Conservation (phyloP, 2,797 vertebrate genomes). For the Anguilla pacifica region DNA sequence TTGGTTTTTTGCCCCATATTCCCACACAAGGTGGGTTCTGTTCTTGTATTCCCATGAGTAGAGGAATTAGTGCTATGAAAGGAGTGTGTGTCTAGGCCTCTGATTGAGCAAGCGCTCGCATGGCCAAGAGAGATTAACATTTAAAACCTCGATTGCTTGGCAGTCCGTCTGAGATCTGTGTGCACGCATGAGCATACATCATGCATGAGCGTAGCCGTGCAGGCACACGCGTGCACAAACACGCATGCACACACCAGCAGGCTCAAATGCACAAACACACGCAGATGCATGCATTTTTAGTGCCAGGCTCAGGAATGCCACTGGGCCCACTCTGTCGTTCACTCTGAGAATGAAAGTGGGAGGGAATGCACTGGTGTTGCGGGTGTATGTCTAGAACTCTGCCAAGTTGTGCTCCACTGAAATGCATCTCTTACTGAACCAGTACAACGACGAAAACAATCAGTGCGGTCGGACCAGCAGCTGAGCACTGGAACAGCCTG, state of each 20-base stretch:
- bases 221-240: not conserved
- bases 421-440: not conserved
- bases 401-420: not conserved
- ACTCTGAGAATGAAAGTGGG: constrained; percentile 5
- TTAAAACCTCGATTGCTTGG: constrained; percentile 21
- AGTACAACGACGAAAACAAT: not conserved
- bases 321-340: not conserved
- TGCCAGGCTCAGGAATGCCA: not conserved
- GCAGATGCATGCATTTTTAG: not conserved
- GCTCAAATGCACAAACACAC: not conserved
- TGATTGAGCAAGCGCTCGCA: constrained; percentile 12
- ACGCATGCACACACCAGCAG: not conserved
- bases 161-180: not conserved
- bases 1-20: not conserved
- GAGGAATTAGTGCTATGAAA: not conserved
- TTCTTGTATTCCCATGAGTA: not conserved
- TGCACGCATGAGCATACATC: not conserved
- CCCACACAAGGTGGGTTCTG: not conserved
- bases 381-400: not conserved
- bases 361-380: constrained; percentile 4
- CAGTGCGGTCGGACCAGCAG: not conserved
- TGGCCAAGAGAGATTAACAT: constrained; percentile 30
- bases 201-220: not conserved
- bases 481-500: not conserved
- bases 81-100: constrained; percentile 23